These are phyloP conservation scores for Telmatherina bonti DNA, from an alignment of 2,797 vertebrate species.

Conservation along the genomic window DNA sequence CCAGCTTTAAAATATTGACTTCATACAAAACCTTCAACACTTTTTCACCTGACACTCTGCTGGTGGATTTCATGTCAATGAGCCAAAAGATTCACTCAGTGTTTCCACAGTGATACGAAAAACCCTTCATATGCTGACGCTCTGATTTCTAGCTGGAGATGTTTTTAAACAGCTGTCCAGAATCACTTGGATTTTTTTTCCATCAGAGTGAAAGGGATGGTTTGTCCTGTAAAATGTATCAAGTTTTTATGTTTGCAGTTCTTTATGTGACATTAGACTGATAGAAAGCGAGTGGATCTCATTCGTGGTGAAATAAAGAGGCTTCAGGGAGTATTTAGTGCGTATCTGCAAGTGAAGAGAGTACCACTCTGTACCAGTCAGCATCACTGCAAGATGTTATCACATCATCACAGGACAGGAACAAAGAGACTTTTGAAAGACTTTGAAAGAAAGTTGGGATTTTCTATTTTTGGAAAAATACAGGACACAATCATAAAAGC, in stretches of 20 bases:
- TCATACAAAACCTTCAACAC: slow-evolving; percentile 2
- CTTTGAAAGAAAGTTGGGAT: too few species aligned
- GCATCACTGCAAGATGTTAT: slow-evolving; percentile 1
- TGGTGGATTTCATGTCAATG: slow-evolving; percentile 8
- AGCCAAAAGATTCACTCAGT: not conserved
- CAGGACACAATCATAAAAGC: not conserved
- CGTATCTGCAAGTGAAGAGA: slow-evolving; percentile 11
- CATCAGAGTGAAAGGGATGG: not conserved
- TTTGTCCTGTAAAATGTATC: slow-evolving; percentile 1
- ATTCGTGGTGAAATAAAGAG: slow-evolving; percentile 37
- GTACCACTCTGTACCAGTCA: slow-evolving; percentile 2
- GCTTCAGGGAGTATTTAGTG: slow-evolving; percentile 36
- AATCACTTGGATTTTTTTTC: not conserved
- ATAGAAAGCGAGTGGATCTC: slow-evolving; percentile 39
- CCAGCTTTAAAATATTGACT: not conserved
- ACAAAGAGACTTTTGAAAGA: not conserved
- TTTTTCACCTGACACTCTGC: not conserved
- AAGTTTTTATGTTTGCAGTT: slow-evolving; percentile 17
- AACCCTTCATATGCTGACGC: not conserved
- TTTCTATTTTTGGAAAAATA: not conserved
- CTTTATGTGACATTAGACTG: slow-evolving; percentile 17
- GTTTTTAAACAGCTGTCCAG: not conserved
- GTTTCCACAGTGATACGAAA: not conserved
- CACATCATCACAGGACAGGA: not conserved
- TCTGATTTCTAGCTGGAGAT: not conserved